A percentile compares a stretch with the other conserved stretches of the same genome.
Evolutionary conservation across 2,113 vertebrate genomes (phyloP).

Genomic region (Onychorhynchus coronatus): DNA sequence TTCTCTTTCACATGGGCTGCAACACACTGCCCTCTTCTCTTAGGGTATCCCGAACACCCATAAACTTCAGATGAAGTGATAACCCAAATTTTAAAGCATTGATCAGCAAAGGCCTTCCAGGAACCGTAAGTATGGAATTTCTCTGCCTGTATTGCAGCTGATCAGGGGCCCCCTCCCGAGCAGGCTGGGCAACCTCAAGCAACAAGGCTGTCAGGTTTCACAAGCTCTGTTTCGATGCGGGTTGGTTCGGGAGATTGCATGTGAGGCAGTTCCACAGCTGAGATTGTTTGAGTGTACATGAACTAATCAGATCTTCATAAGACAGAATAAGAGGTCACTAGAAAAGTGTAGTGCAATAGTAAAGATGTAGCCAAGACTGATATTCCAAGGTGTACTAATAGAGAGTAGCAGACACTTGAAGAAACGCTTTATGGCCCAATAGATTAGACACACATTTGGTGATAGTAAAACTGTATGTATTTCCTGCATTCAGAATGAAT

Average conservation of each 20-base stretch:
- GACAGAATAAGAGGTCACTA: background rate
- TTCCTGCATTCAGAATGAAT: background rate
- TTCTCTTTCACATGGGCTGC: background rate
- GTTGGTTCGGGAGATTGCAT: background rate
- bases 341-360: background rate
- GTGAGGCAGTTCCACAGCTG: background rate
- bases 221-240: background rate
- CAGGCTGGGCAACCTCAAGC: background rate
- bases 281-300: background rate
- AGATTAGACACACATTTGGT: background rate
- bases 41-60: background rate
- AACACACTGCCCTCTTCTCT: background rate
- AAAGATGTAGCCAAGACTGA: background rate
- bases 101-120: background rate
- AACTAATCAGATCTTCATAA: background rate
- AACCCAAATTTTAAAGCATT: background rate
- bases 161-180: background rate
- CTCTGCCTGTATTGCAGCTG: background rate
- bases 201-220: background rate
- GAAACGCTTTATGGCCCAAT: background rate
- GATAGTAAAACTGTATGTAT: background rate
- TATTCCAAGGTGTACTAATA: background rate
- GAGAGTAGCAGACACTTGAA: background rate
- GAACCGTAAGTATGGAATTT: background rate
- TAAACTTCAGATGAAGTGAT: background rate